phyloP scores from a whole-genome alignment of 2,113 vertebrate genomes.

The Phaethornis superciliosus region DNA sequence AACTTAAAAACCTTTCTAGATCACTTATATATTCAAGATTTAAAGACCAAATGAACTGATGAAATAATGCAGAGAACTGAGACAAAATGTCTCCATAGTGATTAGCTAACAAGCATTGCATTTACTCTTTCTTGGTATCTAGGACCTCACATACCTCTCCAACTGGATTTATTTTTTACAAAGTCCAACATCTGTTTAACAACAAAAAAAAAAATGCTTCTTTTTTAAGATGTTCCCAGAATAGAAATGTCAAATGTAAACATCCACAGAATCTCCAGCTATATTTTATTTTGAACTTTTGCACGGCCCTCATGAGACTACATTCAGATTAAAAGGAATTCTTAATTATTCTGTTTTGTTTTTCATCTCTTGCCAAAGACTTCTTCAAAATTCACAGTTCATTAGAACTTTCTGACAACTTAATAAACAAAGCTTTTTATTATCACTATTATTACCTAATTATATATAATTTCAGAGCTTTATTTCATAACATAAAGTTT shows the following conservation, averaged over 20 bases:
- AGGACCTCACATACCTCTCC: neutral
- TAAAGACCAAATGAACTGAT: neutral
- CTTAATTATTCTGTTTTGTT: neutral
- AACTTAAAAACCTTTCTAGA: neutral
- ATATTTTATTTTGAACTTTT: neutral
- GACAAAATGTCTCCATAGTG: neutral
- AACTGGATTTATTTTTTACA: neutral
- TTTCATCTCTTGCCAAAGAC: conserved; percentile 59
- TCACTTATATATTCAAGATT: neutral
- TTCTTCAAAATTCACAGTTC: conserved; percentile 70
- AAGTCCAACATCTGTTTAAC: neutral
- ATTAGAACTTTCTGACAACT: conserved; percentile 71
- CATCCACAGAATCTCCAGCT: neutral
- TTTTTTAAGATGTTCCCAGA: neutral
- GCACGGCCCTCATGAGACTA: neutral
- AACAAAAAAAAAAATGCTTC: neutral
- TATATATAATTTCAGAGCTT: conserved; percentile 70
- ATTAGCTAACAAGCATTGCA: neutral
- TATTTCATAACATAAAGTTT: conserved; percentile 63
- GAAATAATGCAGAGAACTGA: neutral
- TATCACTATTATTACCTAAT: conserved; percentile 73
- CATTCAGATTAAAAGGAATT: neutral
- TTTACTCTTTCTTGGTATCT: neutral
- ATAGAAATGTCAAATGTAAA: conserved; percentile 8
- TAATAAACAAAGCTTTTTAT: conserved; percentile 74